Conservation (phyloP, 2,888 invertebrate species). For the Ophioninae sp. region DNA sequence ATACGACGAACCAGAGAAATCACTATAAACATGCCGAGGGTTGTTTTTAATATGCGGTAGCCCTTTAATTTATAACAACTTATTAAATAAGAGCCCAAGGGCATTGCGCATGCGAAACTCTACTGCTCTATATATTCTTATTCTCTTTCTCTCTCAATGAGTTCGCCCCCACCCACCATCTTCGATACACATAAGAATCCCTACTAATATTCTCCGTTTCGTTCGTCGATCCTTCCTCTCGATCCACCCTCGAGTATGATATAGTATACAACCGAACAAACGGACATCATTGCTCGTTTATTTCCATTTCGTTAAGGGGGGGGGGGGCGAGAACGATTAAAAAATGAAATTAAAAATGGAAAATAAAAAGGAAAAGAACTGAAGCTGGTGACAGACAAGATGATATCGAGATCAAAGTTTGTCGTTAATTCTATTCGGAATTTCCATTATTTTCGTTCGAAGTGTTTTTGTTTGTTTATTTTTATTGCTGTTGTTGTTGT, state of each 20-base stretch:
- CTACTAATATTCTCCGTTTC: conserved; percentile 39
- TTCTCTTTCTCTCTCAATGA: not conserved
- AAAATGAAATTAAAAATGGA: too few relatives aligned
- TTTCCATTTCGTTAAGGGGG: conserved; percentile 15
- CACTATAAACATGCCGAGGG: conserved; percentile 76
- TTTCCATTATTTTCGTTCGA: too few relatives aligned
- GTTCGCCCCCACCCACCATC: not conserved
- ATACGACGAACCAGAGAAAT: conserved; percentile 66
- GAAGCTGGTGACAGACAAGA: too few relatives aligned
- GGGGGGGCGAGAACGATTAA: too few relatives aligned
- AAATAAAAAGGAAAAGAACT: too few relatives aligned
- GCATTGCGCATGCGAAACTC: conserved; percentile 65
- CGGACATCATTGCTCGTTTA: conserved; percentile 41
- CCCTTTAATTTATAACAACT: conserved; percentile 77
- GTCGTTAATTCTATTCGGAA: too few relatives aligned
- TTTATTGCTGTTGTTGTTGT: not conserved
- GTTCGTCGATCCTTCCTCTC: conserved; percentile 20
- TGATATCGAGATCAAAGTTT: too few relatives aligned
- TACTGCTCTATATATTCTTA: not conserved
- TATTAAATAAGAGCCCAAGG: conserved; percentile 75
- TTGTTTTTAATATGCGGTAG: conserved; percentile 76
- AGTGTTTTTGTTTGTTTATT: too few relatives aligned
- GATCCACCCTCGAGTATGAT: conserved; percentile 58
- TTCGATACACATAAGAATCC: conserved; percentile 10
- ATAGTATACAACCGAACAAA: conserved; percentile 68